Evolutionary conservation across 2,113 vertebrate species (phyloP), one percentile per base, ranked within the genome.

Genomic region (Aspidoscelis tigris): DNA sequence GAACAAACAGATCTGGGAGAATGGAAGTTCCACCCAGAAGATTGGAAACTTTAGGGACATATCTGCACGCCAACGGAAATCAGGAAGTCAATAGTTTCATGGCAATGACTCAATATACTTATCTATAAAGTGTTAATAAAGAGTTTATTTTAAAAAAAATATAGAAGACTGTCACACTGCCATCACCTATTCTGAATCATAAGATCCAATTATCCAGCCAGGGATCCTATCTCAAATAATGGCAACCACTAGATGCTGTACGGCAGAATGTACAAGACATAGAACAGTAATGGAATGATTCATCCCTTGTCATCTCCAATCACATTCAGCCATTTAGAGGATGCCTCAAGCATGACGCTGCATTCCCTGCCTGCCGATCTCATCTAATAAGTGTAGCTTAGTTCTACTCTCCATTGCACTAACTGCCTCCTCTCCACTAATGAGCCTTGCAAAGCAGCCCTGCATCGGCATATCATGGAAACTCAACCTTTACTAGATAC

Each of bases 91-190:
- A 65, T 16, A 22, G 11, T 41, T 43, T 26, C 24, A 24, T 47
- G 3, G 41, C 44, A 47, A 66, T 33, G 58, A 43, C 20, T 43
- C 72, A 39, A 43, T 18, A 10, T 43, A 12, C 3, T 61, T 64
- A 64, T 43, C 76, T 78, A 26, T 64, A 78, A 69, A 68, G 14
- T 66, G 64, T 50, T n/a, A n/a, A 50, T 80, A 64, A 78, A 78
- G 55, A 65, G 6, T 44, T 64, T 43, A 22, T 26, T 68, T 68
- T 68, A 26, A n/a, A 68, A n/a, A 66, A 66, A 66, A 50, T 50
- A 50, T 50, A 50, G 20, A 53, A 55, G 50, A 26, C n/a, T 76
- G 74, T 8, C 12, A 33, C 50, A 10, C 33, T 55, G 24, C 4
- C n/a, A 24, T 74, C 39, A 21, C 3, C 14, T 24, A 33, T 18